Evolutionary conservation across 1,140 invertebrate genomes (phyloP).

Genomic region (Centruroides vittatus): DNA sequence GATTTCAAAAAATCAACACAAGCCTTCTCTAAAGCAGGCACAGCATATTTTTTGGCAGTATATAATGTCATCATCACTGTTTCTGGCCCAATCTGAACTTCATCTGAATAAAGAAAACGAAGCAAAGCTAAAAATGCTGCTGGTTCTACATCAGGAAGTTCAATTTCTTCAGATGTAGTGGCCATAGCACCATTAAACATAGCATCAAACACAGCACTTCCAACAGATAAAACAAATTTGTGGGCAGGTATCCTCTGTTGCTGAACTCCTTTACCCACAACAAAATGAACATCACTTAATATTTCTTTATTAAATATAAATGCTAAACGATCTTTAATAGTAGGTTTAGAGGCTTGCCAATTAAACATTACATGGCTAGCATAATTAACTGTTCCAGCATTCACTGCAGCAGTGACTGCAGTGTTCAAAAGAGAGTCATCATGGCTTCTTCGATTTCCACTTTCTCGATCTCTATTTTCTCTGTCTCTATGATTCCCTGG

Average conservation of each 20-base stretch:
- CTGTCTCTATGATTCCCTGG: constrained; percentile 14
- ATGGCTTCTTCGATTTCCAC: background rate
- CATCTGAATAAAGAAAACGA: constrained; percentile 66
- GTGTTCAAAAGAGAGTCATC: background rate
- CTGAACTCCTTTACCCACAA: constrained; percentile 50
- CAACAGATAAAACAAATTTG: constrained; percentile 65
- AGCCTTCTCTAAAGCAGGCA: constrained; percentile 62
- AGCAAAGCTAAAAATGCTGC: constrained; percentile 54
- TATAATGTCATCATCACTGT: constrained; percentile 77
- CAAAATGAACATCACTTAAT: constrained; percentile 61
- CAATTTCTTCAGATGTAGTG: constrained; percentile 42
- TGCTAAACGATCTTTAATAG: constrained; percentile 56
- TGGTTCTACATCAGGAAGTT: constrained; percentile 70
- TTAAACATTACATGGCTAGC: constrained; percentile 20
- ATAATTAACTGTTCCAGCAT: constrained; percentile 2
- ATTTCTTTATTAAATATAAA: constrained; percentile 70
- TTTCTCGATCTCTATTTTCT: constrained; percentile 1
- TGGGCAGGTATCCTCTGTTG: constrained; percentile 64
- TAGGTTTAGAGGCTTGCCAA: constrained; percentile 46
- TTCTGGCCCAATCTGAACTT: constrained; percentile 70
- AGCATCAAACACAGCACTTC: constrained; percentile 70
- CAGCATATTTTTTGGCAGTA: constrained; percentile 75
- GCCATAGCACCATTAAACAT: constrained; percentile 64
- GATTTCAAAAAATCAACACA: constrained; percentile 72
- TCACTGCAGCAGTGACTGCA: background rate